These are phyloP conservation scores for Xenentodon cancila DNA, from an alignment of 2,797 vertebrate genomes.

Conservation along the genomic window DNA sequence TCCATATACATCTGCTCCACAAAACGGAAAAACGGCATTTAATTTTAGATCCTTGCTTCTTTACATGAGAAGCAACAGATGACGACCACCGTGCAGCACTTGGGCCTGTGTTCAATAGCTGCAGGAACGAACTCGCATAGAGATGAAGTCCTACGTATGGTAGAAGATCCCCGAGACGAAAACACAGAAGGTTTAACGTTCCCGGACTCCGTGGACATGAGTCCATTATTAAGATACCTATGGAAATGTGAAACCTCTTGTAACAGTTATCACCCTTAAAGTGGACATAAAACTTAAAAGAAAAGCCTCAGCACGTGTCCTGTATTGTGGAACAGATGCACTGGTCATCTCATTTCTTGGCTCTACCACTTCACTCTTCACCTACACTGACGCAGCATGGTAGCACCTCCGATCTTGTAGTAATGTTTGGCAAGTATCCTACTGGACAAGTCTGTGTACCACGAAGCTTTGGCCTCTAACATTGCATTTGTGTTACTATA, in stretches of 20 bases:
- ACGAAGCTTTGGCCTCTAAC: constrained; percentile 39
- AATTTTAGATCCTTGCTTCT: too few relatives aligned
- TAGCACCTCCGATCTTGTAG: constrained; percentile 50
- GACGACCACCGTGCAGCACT: too few relatives aligned
- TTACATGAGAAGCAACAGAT: too few relatives aligned
- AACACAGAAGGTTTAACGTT: neutral
- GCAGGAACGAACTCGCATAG: too few relatives aligned
- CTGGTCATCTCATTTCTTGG: constrained; percentile 40
- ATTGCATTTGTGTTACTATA: constrained; percentile 28
- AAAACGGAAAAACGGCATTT: too few relatives aligned
- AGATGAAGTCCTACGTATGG: too few relatives aligned
- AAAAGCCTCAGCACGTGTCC: constrained; percentile 54
- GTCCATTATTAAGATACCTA: constrained; percentile 8
- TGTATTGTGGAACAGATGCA: constrained; percentile 66
- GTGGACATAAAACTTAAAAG: neutral
- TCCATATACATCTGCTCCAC: neutral
- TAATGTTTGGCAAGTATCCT: constrained; percentile 27
- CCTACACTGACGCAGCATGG: constrained; percentile 61
- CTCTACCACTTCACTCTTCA: constrained; percentile 24
- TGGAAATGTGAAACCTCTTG: constrained; percentile 5
- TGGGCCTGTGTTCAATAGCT: too few relatives aligned
- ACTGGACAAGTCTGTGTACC: constrained; percentile 19
- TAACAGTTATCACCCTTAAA: constrained; percentile 5
- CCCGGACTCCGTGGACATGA: neutral
- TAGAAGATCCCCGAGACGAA: too few relatives aligned